These are phyloP conservation scores for Caerostris darwini DNA, from an alignment of 1,140 invertebrate genomes.

Conservation along the genomic window DNA sequence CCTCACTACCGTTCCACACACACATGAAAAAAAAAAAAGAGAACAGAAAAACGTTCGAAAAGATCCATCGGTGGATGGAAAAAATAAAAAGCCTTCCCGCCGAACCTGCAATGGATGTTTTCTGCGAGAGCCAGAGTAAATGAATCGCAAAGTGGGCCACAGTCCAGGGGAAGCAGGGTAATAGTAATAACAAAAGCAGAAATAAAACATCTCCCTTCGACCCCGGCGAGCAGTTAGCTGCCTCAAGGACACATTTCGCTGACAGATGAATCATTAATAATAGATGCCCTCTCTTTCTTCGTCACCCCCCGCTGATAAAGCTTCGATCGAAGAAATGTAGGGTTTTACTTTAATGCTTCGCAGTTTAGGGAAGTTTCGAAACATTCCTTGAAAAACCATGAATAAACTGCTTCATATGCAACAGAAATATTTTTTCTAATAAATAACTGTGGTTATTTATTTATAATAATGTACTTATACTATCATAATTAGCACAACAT, in stretches of 20 bases:
- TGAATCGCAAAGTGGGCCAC: slow-evolving; percentile 72
- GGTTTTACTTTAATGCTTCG: background rate
- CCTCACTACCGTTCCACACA: slow-evolving; percentile 15
- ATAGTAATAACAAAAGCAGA: slow-evolving; percentile 43
- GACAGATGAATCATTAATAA: slow-evolving; percentile 71
- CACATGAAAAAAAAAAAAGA: background rate
- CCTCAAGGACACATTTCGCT: slow-evolving; percentile 70
- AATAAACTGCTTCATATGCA: too few relatives aligned
- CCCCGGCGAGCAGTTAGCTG: slow-evolving; percentile 65
- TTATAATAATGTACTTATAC: too few relatives aligned
- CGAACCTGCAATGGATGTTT: slow-evolving; percentile 53
- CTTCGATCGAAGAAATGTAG: background rate
- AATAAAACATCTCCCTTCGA: slow-evolving; percentile 41
- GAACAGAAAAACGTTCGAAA: background rate
- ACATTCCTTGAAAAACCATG: too few relatives aligned
- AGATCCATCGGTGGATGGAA: background rate
- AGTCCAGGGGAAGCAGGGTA: slow-evolving; percentile 56
- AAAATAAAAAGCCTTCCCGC: background rate
- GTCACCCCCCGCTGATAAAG: slow-evolving; percentile 38
- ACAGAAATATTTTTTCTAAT: too few relatives aligned
- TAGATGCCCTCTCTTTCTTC: background rate
- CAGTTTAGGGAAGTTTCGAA: background rate
- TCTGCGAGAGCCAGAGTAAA: slow-evolving; percentile 51
- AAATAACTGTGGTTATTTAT: too few relatives aligned
- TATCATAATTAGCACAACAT: too few relatives aligned